A percentile compares a stretch with the other conserved stretches of the same genome.
These are phyloP conservation scores for Aphaenogaster floridana DNA, from an alignment of 1,140 invertebrate genomes.

Conservation along the genomic window DNA sequence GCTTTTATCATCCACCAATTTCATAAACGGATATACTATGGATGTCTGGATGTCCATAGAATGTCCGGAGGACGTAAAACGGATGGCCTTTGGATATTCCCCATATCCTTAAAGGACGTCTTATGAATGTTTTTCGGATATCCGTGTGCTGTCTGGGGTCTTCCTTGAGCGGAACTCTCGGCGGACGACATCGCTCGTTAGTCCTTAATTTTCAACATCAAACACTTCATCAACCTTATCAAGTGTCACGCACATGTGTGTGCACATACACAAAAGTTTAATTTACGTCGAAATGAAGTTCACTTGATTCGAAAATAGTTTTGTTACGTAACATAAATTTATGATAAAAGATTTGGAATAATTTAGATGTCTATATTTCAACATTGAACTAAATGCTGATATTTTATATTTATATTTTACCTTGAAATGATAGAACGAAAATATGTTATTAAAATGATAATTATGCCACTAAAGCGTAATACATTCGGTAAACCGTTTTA, in stretches of 20 bases:
- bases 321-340: background rate
- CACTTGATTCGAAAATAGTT: background rate
- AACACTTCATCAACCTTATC: background rate
- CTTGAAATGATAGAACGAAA: background rate
- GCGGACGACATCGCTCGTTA: background rate
- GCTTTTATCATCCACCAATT: too few relatives aligned
- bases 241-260: background rate
- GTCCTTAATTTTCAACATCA: background rate
- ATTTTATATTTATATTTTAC: conserved; percentile 8
- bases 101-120: too few relatives aligned
- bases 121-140: too few relatives aligned
- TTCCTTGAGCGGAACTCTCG: too few relatives aligned
- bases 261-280: background rate
- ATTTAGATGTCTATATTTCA: background rate
- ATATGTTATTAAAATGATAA: background rate
- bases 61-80: too few relatives aligned
- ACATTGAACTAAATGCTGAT: background rate
- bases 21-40: too few relatives aligned
- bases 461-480: background rate
- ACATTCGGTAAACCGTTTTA: background rate
- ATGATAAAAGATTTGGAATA: background rate
- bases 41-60: too few relatives aligned
- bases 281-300: background rate
- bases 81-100: too few relatives aligned
- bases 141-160: too few relatives aligned